Evolutionary conservation across 2,113 vertebrate genomes (phyloP).

Genomic region (Geococcyx californianus): DNA sequence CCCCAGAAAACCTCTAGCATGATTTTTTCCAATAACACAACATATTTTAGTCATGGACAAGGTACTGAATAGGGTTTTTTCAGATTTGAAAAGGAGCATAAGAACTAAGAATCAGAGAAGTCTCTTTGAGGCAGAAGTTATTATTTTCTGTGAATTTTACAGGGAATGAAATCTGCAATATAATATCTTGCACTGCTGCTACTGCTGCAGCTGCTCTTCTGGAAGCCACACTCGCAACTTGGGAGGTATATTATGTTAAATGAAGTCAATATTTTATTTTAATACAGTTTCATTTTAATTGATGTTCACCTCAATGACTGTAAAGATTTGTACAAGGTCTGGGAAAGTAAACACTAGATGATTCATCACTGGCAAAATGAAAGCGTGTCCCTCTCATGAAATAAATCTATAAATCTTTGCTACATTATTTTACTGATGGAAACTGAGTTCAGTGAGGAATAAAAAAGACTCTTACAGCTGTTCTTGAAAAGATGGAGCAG

Average conservation of each 20-base stretch:
- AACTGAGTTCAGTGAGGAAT: slow-evolving; percentile 10
- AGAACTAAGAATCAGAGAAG: not conserved
- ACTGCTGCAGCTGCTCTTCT: not conserved
- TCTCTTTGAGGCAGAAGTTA: not conserved
- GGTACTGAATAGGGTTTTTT: not conserved
- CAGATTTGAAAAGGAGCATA: not conserved
- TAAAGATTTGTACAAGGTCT: slow-evolving; percentile 38
- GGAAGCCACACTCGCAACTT: not conserved
- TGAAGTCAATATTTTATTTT: slow-evolving; percentile 49
- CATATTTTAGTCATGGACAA: not conserved
- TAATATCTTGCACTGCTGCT: not conserved
- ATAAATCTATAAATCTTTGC: slow-evolving; percentile 33
- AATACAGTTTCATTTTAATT: slow-evolving; percentile 51
- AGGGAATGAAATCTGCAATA: not conserved
- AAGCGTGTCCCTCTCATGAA: not conserved
- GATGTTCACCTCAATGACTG: slow-evolving; percentile 35
- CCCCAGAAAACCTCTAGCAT: not conserved
- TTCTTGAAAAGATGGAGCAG: not conserved
- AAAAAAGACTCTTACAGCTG: not conserved
- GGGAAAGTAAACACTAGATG: slow-evolving; percentile 54
- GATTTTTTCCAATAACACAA: not conserved
- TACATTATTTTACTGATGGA: slow-evolving; percentile 21
- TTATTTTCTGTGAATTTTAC: not conserved
- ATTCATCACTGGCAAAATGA: slow-evolving; percentile 46
- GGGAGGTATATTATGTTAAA: not conserved